Evolutionary conservation across 2,113 vertebrate genomes (phyloP).

Genomic region (Thinocorus orbignyianus): DNA sequence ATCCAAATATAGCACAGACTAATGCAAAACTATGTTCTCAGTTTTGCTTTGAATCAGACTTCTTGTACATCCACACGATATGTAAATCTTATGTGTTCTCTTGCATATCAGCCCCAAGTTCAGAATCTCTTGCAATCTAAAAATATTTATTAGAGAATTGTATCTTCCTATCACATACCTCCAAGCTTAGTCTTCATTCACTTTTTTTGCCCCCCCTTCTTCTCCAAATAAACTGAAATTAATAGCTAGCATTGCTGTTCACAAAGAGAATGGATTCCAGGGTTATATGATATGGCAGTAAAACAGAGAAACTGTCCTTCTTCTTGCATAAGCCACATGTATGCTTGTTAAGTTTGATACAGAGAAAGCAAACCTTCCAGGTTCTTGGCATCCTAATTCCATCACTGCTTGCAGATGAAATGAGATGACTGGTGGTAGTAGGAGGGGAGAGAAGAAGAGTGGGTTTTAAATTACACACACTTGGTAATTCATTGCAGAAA

Average conservation of each 20-base stretch:
- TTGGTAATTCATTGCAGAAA: slow-evolving; percentile 18
- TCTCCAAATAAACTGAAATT: background rate
- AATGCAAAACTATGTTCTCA: background rate
- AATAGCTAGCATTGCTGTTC: background rate
- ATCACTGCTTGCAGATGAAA: slow-evolving; percentile 1
- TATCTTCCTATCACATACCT: background rate
- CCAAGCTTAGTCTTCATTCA: background rate
- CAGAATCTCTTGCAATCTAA: background rate
- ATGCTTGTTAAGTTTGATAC: slow-evolving; percentile 5
- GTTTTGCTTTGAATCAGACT: background rate
- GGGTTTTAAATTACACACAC: background rate
- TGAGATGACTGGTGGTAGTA: background rate
- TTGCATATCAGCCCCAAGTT: background rate
- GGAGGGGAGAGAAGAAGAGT: background rate
- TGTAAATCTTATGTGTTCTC: background rate
- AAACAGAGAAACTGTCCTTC: background rate
- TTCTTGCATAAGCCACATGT: background rate
- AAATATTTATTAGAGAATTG: background rate
- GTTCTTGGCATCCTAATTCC: slow-evolving; percentile 14
- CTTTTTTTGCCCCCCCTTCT: background rate
- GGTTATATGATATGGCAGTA: background rate
- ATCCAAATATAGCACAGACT: background rate
- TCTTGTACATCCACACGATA: background rate
- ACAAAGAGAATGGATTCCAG: background rate
- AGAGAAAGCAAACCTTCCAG: background rate